Evolutionary conservation across 2,888 invertebrate species (phyloP), one percentile per base, ranked within the genome.

Genomic region (Hartigia nigra): DNA sequence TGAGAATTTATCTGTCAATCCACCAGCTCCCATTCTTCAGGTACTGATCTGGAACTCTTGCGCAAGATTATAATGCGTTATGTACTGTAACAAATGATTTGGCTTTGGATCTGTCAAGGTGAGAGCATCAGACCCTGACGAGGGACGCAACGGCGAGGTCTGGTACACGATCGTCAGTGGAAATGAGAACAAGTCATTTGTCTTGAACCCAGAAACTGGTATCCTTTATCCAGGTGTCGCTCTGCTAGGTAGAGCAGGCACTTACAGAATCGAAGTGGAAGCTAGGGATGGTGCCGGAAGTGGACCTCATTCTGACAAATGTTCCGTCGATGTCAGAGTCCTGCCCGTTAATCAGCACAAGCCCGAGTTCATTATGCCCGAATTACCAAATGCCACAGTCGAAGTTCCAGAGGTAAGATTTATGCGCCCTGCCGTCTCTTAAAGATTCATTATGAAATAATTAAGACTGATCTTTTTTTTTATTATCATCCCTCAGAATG

Each of bases 21-120:
- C 97, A 0, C 96, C 97, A 0, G 95, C 97, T 0, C 95, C 96
- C 1, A 95, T 98, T 76, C 90, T 98, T 14, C 96, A 97, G 85
- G 91, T 90, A 84, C 75, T 55, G 69, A 14, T 9, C 31, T 11
- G 12, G 14, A 69, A 32, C 31, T 70, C n/a, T 37, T 78, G 2
- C 31, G 32, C 12, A 39, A 14, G 86, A 74, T 72, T 69, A 23
- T 32, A 72, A 76, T 23, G n/a, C n/a, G 12, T 74, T n/a, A 32
- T 4, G 23, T 76, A 69, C 78, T 84, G 23, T 83, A 84, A 76
- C 36, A 14, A 34, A n/a, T 23, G 23, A 12, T 39, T 12, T 72
- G 23, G n/a, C 3, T 74, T 74, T 55, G 32, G 74, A 36, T 69
- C 72, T 36, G 34, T 23, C 36, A 78, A 89, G 88, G 94, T 98